phyloP scores from a whole-genome alignment of 1,140 invertebrate genomes.

The Pachypeltis micranthus region DNA sequence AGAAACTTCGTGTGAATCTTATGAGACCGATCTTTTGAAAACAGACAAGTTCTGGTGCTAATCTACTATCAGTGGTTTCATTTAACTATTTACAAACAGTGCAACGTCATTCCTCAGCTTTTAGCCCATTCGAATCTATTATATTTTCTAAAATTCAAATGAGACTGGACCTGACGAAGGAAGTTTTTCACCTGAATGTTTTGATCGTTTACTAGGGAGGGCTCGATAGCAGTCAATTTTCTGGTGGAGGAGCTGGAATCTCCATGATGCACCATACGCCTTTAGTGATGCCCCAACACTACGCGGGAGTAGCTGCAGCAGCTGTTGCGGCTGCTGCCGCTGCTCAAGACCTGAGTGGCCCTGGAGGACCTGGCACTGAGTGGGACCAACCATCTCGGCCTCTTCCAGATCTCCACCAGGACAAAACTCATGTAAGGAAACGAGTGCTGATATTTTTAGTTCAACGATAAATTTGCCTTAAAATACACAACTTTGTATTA shows the following conservation, averaged over 20 bases:
- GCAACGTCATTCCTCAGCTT: too few relatives aligned
- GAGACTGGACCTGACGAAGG: neutral
- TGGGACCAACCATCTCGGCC: constrained; percentile 8
- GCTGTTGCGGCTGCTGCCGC: constrained; percentile 3
- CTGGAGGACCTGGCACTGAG: constrained; percentile 1
- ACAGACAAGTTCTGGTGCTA: too few relatives aligned
- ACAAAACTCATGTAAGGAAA: constrained; percentile 19
- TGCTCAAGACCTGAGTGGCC: constrained; percentile 1
- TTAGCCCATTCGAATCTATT: too few relatives aligned
- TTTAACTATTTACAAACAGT: too few relatives aligned
- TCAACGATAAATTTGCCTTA: neutral
- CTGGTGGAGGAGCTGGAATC: constrained; percentile 5
- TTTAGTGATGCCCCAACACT: neutral
- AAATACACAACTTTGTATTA: neutral
- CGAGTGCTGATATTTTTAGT: neutral
- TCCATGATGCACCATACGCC: constrained; percentile 10
- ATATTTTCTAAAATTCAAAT: too few relatives aligned
- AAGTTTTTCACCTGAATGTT: too few relatives aligned
- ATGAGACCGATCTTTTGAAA: too few relatives aligned
- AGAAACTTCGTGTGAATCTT: too few relatives aligned
- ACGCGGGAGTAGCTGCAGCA: constrained; percentile 5
- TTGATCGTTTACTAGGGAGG: too few relatives aligned
- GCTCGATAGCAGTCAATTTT: constrained; percentile 8
- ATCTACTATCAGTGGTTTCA: too few relatives aligned
- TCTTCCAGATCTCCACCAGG: constrained; percentile 15